These are phyloP conservation scores for Selene dorsalis DNA, from an alignment of 2,797 vertebrate species.

Conservation along the genomic window DNA sequence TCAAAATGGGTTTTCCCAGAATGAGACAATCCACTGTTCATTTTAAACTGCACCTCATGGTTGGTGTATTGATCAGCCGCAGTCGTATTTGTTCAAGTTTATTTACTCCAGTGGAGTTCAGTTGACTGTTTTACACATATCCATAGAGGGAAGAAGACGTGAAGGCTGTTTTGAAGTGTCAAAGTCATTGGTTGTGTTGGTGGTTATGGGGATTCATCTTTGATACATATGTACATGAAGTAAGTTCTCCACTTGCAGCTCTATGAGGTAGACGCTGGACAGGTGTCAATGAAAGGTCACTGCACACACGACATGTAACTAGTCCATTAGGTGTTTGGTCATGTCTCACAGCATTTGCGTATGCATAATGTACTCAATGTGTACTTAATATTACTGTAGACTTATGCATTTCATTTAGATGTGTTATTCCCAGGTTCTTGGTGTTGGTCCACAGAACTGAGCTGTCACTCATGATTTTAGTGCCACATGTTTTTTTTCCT, in stretches of 20 bases:
- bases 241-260: not conserved
- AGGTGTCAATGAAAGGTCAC: not conserved
- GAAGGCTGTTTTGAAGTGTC: constrained; percentile 3
- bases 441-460: not conserved
- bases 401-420: not conserved
- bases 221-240: not conserved
- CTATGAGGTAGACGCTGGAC: not conserved
- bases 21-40: constrained; percentile 39
- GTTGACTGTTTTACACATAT: constrained; percentile 57
- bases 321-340: constrained; percentile 4
- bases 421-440: constrained; percentile 1
- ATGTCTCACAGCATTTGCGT: not conserved
- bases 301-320: not conserved
- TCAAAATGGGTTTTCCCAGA: constrained; percentile 46
- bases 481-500: not conserved
- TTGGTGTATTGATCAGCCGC: constrained; percentile 56
- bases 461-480: not conserved
- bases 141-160: constrained; percentile 14
- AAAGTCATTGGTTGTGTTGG: not conserved
- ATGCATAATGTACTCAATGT: not conserved
- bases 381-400: not conserved
- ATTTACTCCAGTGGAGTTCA: constrained; percentile 57
- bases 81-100: constrained; percentile 51
- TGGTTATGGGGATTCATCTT: not conserved
- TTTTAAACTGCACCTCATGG: constrained; percentile 48